Evolutionary conservation across 2,797 vertebrate species (phyloP).

Genomic region (Otolemur crassicaudatus): DNA sequence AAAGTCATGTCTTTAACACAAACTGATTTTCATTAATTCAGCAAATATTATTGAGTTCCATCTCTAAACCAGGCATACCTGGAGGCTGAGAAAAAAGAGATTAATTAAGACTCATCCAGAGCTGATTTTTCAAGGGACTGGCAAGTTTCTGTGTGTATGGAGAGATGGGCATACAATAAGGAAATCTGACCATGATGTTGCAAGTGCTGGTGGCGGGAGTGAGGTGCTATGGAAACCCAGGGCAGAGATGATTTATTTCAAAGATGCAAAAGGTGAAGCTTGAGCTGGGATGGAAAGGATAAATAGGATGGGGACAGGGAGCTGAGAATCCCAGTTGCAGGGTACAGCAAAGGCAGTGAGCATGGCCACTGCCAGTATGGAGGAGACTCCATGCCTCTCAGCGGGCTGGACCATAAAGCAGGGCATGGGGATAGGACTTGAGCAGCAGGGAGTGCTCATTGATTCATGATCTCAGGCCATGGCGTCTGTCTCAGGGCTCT

Average conservation of each 20-base stretch:
- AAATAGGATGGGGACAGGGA: too few species aligned
- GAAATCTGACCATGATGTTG: not conserved
- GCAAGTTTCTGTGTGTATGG: not conserved
- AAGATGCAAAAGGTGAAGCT: not conserved
- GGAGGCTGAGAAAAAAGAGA: constrained; percentile 52
- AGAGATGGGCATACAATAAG: not conserved
- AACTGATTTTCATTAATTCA: constrained; percentile 67
- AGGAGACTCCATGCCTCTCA: not conserved
- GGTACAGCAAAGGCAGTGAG: not conserved
- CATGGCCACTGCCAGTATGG: accelerated
- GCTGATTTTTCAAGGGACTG: not conserved
- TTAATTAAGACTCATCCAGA: constrained; percentile 42
- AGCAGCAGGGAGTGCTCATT: not conserved
- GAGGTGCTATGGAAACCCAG: not conserved
- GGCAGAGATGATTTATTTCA: not conserved
- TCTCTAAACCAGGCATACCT: constrained; percentile 28
- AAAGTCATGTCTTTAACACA: not conserved
- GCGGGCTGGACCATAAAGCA: not conserved
- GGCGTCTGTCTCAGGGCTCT: accelerated
- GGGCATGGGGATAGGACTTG: not conserved
- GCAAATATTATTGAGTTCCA: constrained; percentile 70
- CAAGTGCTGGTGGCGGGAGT: not conserved
- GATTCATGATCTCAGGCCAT: too few species aligned
- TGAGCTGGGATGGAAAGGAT: not conserved
- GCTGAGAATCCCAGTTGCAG: not conserved